Base-by-base conservation (phyloP, 2,888 invertebrate species). In the Willowsia nigromaculata region DNA sequence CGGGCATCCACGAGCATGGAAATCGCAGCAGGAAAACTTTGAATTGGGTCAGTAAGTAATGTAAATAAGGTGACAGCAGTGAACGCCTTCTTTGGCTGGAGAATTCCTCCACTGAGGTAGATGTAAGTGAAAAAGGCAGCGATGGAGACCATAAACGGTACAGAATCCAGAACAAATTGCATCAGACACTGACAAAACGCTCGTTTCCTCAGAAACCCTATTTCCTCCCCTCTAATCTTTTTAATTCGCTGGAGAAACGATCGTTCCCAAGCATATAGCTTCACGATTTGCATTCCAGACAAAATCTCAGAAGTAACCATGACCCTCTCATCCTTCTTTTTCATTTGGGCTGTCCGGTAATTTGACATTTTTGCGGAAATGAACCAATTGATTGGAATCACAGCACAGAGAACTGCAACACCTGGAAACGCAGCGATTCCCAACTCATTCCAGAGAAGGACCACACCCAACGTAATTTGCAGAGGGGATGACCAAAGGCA, bases 271-370 rank as follows among this genome's bases (percentile, higher is more conserved):
- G 85, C 65, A 50, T 82, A 90, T 6, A 89, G 43, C 30, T 89
- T 89, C 43, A 71, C 56, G 93, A 96, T 97, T 95, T 98, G 98
- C 92, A 98, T 98, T 71, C 98, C 98, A 94, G 96, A 97, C 85
- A 98, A 95, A 91, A 98, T 96, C 95, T 98, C 98, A 93, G 97
- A 98, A 97, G 98, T 98, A 76, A 98, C 94, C 93, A 98, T 98
- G 0, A 98, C 97, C 92, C 98, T 95, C 93, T 98, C 97, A 93
- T 98, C 98, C 37, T 90, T 90, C n/a, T 89, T 80, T n/a, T 80
- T 53, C 90, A 90, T 89, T 71, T 88, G 87, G 1, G 40, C 43
- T n/a, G 80, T 30, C 59, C 89, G 90, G 27, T 78, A 82, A n/a
- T 22, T 59, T 30, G 76, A 15, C 0, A 74, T 82, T 22, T 83